Conservation (phyloP, 2,113 vertebrate species). For the Aldabrachelys gigantea region DNA sequence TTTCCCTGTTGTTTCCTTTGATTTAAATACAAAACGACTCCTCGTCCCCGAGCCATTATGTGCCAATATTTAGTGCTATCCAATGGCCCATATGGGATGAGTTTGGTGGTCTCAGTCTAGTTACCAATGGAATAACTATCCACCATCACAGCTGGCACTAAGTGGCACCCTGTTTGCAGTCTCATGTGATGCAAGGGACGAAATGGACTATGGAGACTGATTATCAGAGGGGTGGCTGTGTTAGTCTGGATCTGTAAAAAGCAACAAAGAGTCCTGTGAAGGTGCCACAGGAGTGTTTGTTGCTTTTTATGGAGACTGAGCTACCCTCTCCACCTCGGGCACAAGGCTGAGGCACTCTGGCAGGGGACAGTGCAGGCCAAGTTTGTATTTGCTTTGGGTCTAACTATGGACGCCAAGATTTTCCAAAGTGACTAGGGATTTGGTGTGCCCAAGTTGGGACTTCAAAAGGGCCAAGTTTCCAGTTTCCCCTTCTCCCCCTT, state of each 20-base stretch:
- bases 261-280: too few species aligned
- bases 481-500: background rate
- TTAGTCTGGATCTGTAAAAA: too few species aligned
- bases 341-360: background rate
- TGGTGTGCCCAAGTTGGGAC: background rate
- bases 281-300: too few species aligned
- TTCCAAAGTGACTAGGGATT: background rate
- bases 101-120: background rate
- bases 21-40: background rate
- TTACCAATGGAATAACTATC: background rate
- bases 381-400: background rate
- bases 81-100: background rate
- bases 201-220: fast-evolving
- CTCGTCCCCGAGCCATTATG: fast-evolving
- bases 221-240: too few species aligned
- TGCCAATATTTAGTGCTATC: background rate
- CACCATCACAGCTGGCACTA: background rate
- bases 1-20: background rate
- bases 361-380: background rate
- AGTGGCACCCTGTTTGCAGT: background rate
- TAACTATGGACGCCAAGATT: background rate
- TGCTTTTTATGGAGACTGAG: too few species aligned
- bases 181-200: background rate
- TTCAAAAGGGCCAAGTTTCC: background rate
- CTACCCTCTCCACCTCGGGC: fast-evolving